Base-by-base conservation (phyloP, 2,113 vertebrate species). In the Sigmodon hispidus region DNA sequence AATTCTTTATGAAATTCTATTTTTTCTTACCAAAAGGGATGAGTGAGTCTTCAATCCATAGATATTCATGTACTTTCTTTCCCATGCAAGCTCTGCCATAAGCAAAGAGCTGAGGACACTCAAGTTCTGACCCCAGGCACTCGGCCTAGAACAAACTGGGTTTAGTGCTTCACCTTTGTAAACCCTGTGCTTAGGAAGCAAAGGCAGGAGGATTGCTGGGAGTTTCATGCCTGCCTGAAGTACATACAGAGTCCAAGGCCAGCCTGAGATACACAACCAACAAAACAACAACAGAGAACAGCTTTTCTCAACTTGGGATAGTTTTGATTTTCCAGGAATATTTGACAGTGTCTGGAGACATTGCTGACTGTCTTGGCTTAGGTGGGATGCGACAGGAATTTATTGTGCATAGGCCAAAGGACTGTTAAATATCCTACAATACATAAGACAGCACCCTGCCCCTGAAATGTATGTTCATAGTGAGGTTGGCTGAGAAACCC, bases 21-120 rank as follows among this genome's bases (percentile, higher is more conserved):
- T n/a, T 94, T 69, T 84, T 22, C 36, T 80, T 87, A 26, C 17
- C 69, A 91, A 85, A 94, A 22, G 73, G 87, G 76, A 72, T 48
- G 50, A 75, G 43, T 45, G 59, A 59, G 48, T 16, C 61, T 69
- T 87, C 57, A 84, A 17, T 21, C 7, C 24, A 43, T 22, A 87
- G 57, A 81, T 10, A 61, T 48, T 65, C 50, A 87, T 48, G 76
- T 52, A 52, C 43, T 24, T 87, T 85, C 79, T 45, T 69, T 59
- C 43, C 29, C 43, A 15, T 48, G 75, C 63, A 89, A 87, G 19
- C 15, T 91, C 72, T 79, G 45, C 12, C 57, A 61, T 70, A 26
- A 8, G 87, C 79, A 93, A 8, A 9, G 48, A 84, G 69, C 17
- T 17, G 61, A 81, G 84, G 45, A 94, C 88, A 80, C 19, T 17